Evolutionary conservation across 1,140 invertebrate genomes (phyloP).

Genomic region (Pseudomyrmex flavicornis): DNA sequence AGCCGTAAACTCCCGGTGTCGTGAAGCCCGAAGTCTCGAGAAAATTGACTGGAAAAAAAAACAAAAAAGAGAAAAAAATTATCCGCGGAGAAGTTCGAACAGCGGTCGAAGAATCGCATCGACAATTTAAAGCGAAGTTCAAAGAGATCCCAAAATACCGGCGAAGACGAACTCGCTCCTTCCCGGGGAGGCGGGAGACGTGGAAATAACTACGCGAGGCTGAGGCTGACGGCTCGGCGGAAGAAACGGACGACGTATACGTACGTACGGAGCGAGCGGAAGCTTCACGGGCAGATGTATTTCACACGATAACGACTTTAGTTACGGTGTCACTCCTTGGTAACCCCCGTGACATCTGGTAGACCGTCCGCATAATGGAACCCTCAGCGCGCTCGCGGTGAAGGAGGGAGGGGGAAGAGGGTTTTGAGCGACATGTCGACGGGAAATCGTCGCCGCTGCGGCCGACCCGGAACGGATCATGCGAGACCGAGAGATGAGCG

Average conservation of each 20-base stretch:
- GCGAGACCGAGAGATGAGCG: conserved; percentile 79
- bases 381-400: conserved; percentile 51
- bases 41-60: no score
- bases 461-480: conserved; percentile 66
- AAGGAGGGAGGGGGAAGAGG: conserved; percentile 7
- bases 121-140: no score
- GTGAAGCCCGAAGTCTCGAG: no score
- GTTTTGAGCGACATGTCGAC: conserved; percentile 18
- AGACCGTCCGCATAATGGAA: conserved; percentile 72
- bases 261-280: conserved; percentile 6
- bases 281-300: conserved; percentile 72
- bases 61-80: no score
- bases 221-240: not conserved
- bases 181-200: not conserved
- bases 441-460: conserved; percentile 67
- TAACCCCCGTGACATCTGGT: conserved; percentile 75
- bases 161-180: no score
- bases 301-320: conserved; percentile 79
- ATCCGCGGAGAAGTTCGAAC: no score
- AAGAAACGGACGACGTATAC: not conserved
- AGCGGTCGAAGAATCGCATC: no score
- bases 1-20: no score
- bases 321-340: conserved; percentile 76
- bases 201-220: not conserved
- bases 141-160: not conserved